Evolutionary conservation across 1,140 invertebrate genomes (phyloP), one percentile per base, ranked within the genome.

Genomic region (Chironomus tepperi): DNA sequence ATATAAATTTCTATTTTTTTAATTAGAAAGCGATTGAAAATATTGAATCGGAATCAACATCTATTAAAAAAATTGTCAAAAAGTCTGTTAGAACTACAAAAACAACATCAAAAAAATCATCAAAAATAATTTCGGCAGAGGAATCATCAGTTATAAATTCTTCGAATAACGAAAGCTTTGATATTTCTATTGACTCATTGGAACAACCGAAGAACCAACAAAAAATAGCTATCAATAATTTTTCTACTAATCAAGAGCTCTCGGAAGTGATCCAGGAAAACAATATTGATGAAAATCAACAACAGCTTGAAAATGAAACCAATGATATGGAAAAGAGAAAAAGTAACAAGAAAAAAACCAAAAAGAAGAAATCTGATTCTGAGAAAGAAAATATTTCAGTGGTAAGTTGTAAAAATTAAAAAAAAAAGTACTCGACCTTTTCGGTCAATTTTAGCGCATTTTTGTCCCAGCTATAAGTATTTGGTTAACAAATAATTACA

Each of bases 321-420:
- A 72, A 42, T 21, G 57, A 70, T 43, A 43, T 9, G 7, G 19
- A 74, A 57, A 47, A 43, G 34, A 21, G 5, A 16, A 47, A 12
- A 15, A 47, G 34, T 18, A n/a, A 80, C 76, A 87, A 85, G 79
- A 88, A 88, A 82, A 87, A 87, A 76, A 84, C 83, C 73, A 87
- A 87, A 82, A 88, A 88, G 80, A 85, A 87, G 78, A 87, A 86
- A 77, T 84, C 76, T 77, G 85, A 86, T 74, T 80, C 84, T 75
- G 86, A 87, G 78, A 87, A 87, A 81, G 87, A 88, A 78, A 88
- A 87, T 77, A 87, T 88, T 77, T 88, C 87, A 76, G 86, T 88
- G 83, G 87, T 88, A 80, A 87, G 86, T 85, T 78, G 77, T 75
- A 42, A n/a, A n/a, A n/a, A n/a, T n/a, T n/a, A n/a, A n/a, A n/a